Conservation (phyloP, 2,797 vertebrate species). For the Pogonophryne albipinna region DNA sequence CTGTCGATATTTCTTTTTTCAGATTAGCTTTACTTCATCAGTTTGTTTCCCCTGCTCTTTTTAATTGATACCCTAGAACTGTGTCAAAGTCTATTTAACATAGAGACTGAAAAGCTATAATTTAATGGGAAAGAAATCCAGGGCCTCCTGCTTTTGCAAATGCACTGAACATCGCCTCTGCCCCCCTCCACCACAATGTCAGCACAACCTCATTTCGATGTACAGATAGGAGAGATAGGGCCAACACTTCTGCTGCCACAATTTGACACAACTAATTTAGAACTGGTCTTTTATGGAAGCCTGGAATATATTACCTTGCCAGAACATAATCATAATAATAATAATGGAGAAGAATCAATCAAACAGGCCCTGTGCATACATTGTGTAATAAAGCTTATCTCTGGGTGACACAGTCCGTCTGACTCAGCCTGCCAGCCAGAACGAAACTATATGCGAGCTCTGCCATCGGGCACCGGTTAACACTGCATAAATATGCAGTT, state of each 20-base stretch:
- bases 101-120: conserved; percentile 46
- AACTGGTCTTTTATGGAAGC: conserved; percentile 76
- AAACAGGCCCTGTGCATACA: conserved; percentile 74
- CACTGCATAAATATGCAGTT: conserved; percentile 85
- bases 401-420: conserved; percentile 82
- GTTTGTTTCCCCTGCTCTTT: neutral
- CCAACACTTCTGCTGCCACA: conserved; percentile 75
- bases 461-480: conserved; percentile 80
- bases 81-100: conserved; percentile 34
- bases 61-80: conserved; percentile 45
- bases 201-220: conserved; percentile 79
- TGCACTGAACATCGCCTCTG: conserved; percentile 19
- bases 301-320: conserved; percentile 82
- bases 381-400: conserved; percentile 88
- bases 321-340: conserved; percentile 70
- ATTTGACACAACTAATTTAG: conserved; percentile 87
- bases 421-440: conserved; percentile 73
- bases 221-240: conserved; percentile 74
- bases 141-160: conserved; percentile 31
- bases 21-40: conserved; percentile 26
- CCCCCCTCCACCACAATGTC: conserved; percentile 60
- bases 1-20: neutral
- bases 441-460: conserved; percentile 64
- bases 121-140: conserved; percentile 64
- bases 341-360: conserved; percentile 87